These are phyloP conservation scores for Carollia perspicillata DNA, from an alignment of 2,113 vertebrate species.

Conservation along the genomic window DNA sequence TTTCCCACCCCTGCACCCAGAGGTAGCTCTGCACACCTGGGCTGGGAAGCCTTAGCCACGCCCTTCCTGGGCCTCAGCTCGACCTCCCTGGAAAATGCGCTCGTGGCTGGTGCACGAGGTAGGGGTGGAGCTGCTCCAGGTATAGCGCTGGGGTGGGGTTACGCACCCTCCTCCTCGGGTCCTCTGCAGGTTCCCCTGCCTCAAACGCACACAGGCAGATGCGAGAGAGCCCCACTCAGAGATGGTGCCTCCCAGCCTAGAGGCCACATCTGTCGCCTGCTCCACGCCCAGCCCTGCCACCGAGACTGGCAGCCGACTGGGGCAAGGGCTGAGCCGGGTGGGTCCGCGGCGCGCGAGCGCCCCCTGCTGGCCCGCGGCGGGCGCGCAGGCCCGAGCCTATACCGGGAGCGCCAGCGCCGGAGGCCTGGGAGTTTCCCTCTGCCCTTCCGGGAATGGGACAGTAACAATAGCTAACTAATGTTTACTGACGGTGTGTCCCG, in stretches of 20 bases:
- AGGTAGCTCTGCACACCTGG: background rate
- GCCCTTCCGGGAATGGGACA: background rate
- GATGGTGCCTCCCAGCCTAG: background rate
- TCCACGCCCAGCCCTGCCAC: background rate
- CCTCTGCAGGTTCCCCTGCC: background rate
- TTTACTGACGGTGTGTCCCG: background rate
- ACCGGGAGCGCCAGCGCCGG: fast-evolving
- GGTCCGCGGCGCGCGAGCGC: background rate
- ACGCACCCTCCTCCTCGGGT: background rate
- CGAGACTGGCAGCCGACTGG: fast-evolving
- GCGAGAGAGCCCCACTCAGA: background rate
- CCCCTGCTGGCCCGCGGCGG: background rate
- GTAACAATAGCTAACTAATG: background rate
- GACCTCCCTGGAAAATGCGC: background rate
- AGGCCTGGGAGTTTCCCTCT: background rate
- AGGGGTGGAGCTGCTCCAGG: background rate
- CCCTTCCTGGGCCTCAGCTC: background rate
- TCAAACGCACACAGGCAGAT: background rate
- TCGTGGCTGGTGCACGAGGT: background rate
- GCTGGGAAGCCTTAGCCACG: background rate
- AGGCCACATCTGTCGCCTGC: background rate
- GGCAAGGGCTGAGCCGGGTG: fast-evolving
- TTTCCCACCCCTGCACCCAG: background rate
- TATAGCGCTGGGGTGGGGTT: background rate
- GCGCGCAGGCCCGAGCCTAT: background rate